These are phyloP conservation scores for Xylocopa sonorina DNA, from an alignment of 1,140 invertebrate genomes.

Conservation along the genomic window DNA sequence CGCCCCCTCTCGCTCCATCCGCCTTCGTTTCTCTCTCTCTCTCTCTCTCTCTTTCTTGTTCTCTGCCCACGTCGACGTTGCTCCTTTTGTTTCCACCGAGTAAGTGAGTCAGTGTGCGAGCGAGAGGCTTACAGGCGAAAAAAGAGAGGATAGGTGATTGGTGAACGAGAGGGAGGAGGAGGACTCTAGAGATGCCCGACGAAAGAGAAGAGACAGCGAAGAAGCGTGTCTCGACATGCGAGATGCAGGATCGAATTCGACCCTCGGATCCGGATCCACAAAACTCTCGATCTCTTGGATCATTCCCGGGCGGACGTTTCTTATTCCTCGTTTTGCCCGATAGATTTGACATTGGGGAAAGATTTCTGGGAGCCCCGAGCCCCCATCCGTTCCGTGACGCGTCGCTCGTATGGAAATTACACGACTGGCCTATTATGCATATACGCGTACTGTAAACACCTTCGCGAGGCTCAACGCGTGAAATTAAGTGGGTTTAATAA, in stretches of 20 bases:
- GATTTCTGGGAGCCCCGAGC: constrained; percentile 1
- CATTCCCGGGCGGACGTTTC: constrained; percentile 40
- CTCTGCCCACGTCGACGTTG: constrained; percentile 54
- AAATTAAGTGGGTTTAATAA: neutral
- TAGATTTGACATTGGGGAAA: constrained; percentile 52
- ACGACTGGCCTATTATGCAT: no score
- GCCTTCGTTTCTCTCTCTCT: no score
- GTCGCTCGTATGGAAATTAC: constrained; percentile 3
- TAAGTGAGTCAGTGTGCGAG: constrained; percentile 59
- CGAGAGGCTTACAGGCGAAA: constrained; percentile 29
- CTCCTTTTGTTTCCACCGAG: constrained; percentile 72
- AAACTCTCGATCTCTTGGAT: constrained; percentile 70
- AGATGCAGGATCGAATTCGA: constrained; percentile 77
- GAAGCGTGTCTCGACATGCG: constrained; percentile 79
- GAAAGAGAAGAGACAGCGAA: constrained; percentile 73
- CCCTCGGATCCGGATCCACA: constrained; percentile 70
- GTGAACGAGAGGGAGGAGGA: constrained; percentile 17
- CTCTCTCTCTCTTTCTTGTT: constrained; percentile 33
- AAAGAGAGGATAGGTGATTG: constrained; percentile 28
- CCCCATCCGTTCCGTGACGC: neutral
- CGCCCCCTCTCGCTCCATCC: constrained; percentile 27
- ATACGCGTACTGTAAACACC: neutral
- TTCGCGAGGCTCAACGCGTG: neutral
- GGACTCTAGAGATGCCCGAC: constrained; percentile 29
- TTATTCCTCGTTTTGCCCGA: constrained; percentile 26